phyloP scores from a whole-genome alignment of 2,797 vertebrate genomes.

The Sebastes cheni region DNA sequence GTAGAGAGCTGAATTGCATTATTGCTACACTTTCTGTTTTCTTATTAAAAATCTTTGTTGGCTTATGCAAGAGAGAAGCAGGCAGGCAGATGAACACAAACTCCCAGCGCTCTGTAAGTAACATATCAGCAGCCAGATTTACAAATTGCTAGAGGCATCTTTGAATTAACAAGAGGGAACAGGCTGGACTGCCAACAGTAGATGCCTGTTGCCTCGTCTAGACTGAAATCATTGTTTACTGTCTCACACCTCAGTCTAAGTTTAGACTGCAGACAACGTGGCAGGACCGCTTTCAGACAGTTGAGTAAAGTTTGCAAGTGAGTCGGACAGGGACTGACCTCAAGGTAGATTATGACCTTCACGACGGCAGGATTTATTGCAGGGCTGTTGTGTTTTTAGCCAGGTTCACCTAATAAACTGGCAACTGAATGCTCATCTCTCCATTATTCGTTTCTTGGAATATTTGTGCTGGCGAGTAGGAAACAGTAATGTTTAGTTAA shows the following conservation, averaged over 20 bases:
- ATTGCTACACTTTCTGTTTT: slow-evolving; percentile 10
- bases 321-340: neutral
- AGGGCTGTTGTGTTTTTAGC: neutral
- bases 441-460: neutral
- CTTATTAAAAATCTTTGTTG: neutral
- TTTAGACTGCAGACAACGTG: neutral
- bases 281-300: neutral
- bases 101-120: slow-evolving; percentile 22
- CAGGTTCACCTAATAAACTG: neutral
- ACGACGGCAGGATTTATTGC: neutral
- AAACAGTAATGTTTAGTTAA: slow-evolving; percentile 28
- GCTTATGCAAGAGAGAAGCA: slow-evolving; percentile 6
- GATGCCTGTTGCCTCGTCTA: slow-evolving; percentile 36
- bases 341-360: neutral
- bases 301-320: neutral
- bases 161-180: slow-evolving; percentile 37
- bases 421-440: neutral
- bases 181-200: slow-evolving; percentile 28
- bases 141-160: slow-evolving; percentile 34
- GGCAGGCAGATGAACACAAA: slow-evolving; percentile 27
- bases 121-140: slow-evolving; percentile 31
- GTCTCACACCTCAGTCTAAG: neutral
- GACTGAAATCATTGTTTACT: slow-evolving; percentile 31
- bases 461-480: neutral
- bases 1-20: neutral